These are phyloP conservation scores for Parauchenoglanis ngamensis DNA, from an alignment of 2,797 vertebrate species.

Conservation along the genomic window DNA sequence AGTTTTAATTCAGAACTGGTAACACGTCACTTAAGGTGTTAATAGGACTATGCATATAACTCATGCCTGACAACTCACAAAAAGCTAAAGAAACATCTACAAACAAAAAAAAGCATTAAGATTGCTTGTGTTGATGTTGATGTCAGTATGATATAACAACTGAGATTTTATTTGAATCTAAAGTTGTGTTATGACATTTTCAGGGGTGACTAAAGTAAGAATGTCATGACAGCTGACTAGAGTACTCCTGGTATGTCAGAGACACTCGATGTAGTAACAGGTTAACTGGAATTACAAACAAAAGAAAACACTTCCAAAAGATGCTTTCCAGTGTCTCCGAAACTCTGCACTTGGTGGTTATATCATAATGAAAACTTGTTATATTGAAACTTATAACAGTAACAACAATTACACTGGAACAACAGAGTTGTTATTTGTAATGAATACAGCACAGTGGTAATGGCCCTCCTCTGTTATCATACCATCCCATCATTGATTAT, in stretches of 20 bases:
- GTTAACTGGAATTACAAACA: background rate
- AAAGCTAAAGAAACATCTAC: background rate
- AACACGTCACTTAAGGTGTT: background rate
- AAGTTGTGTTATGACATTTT: background rate
- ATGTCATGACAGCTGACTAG: background rate
- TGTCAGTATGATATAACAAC: background rate
- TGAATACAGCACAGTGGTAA: background rate
- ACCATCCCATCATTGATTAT: background rate
- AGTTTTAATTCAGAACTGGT: background rate
- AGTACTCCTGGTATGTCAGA: background rate
- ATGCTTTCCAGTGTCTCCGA: background rate
- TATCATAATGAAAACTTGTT: background rate
- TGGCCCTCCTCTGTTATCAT: background rate
- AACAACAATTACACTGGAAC: background rate
- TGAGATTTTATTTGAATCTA: background rate
- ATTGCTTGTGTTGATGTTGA: background rate
- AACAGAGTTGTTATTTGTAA: background rate
- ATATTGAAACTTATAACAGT: background rate
- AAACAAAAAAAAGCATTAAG: background rate
- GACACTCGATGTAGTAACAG: background rate
- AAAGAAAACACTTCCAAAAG: background rate
- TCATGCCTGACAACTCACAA: background rate
- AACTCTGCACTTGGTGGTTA: background rate
- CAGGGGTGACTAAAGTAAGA: background rate
- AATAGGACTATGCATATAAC: background rate